Evolutionary conservation across 2,113 vertebrate species (phyloP).

Genomic region (Aegithalos caudatus): DNA sequence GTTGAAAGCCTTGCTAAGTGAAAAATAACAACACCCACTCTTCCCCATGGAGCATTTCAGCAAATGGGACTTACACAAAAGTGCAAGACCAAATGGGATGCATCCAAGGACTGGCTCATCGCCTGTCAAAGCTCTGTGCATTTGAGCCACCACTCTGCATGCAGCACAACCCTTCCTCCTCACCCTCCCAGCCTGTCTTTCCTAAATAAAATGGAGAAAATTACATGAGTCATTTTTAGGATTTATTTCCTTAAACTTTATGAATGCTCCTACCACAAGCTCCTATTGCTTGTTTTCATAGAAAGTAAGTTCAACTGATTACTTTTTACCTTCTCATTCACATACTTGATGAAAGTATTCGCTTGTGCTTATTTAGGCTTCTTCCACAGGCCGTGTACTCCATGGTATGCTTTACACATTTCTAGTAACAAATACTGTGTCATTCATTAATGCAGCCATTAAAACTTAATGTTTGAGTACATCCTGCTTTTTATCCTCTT

Average conservation of each 20-base stretch:
- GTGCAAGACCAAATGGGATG: neutral
- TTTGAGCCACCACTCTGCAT: neutral
- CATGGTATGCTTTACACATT: neutral
- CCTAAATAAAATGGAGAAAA: neutral
- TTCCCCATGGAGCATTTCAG: neutral
- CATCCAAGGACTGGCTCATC: neutral
- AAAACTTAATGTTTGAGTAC: neutral
- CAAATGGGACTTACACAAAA: neutral
- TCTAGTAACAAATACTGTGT: neutral
- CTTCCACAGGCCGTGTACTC: neutral
- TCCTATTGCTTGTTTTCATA: neutral
- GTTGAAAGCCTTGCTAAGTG: neutral
- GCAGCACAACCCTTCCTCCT: neutral
- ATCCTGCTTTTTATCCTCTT: neutral
- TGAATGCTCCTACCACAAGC: neutral
- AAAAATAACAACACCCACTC: neutral
- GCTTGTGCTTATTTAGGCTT: neutral
- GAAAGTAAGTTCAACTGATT: slow-evolving; percentile 22
- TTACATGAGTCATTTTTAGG: neutral
- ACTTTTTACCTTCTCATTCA: neutral
- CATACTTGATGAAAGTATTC: neutral
- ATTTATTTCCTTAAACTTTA: neutral
- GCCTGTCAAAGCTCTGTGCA: neutral
- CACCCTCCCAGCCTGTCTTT: neutral
- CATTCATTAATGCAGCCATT: neutral